Evolutionary conservation across 2,113 vertebrate species (phyloP), one percentile per base, ranked within the genome.

Genomic region (Mesocricetus auratus): DNA sequence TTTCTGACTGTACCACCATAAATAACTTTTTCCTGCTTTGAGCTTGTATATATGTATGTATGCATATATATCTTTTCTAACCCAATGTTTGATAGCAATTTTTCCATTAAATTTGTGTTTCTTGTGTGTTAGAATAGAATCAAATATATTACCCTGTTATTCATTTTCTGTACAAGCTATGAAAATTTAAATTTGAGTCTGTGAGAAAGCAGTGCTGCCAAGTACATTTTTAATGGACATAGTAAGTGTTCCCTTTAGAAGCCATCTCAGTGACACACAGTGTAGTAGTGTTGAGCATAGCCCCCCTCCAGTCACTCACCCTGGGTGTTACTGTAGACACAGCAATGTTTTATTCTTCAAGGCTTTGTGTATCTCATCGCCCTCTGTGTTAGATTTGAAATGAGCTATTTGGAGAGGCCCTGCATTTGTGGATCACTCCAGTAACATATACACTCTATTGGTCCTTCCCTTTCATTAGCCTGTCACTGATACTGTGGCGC

Each of bases 401-500:
- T 58, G 9, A 62, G 68, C 74, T 94, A 39, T 95, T 91, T 97
- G 94, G 85, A 91, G 33, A 73, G 73, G 78, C 26, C 5, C 6
- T 50, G 79, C 45, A 71, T 96, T 94, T 94, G 42, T 69, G 81
- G 88, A 68, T 83, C 89, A 69, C 66, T 91, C 22, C 21, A 78
- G 95, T 86, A 93, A 91, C 73, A 85, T 92, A 94, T 22, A 89
- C 53, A 95, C 82, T 86, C 90, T 45, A 66, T 68, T 94, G 89
- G 86, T 26, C 90, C 85, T 79, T 90, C 89, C 79, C 89, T 96
- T 96, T 97, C 93, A 96, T 85, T 86, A 94, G 73, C 62, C 64
- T 93, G 94, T 96, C 97, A 98, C 94, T 89, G 95, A 96, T 96
- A 95, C 97, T 77, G 50, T 31, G 24, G 92, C 82, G 94, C 82